Conservation (phyloP, 2,113 vertebrate genomes). For the Forbesichthys agassizii region DNA sequence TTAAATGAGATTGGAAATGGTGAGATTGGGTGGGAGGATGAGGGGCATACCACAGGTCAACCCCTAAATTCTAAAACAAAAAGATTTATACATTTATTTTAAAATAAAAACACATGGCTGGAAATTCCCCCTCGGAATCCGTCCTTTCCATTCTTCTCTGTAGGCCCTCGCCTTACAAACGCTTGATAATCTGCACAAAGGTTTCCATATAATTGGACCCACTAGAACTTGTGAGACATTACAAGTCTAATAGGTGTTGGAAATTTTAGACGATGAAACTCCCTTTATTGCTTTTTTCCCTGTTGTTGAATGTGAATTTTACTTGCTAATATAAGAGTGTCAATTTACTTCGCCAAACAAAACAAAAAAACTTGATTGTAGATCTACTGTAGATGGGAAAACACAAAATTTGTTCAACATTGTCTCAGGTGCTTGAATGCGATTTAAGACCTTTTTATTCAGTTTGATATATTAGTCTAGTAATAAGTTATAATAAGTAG, state of each 20-base stretch:
- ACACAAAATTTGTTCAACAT: too few relatives aligned
- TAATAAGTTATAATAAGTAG: too few relatives aligned
- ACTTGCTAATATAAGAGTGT: not conserved
- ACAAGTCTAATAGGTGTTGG: slow-evolving; percentile 9
- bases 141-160: slow-evolving; percentile 15
- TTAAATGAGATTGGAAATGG: slow-evolving; percentile 54
- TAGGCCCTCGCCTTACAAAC: slow-evolving; percentile 45
- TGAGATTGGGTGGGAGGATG: slow-evolving; percentile 17
- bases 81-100: slow-evolving; percentile 67
- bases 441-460: too few relatives aligned
- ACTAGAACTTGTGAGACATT: slow-evolving; percentile 38
- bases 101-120: slow-evolving; percentile 71
- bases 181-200: slow-evolving; percentile 50
- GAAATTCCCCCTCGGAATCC: slow-evolving; percentile 16
- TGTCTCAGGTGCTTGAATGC: too few relatives aligned
- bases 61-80: slow-evolving; percentile 60
- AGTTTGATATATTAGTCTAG: too few relatives aligned
- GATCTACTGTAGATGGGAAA: too few relatives aligned
- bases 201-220: slow-evolving; percentile 56
- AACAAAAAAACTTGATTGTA: not conserved
- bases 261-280: not conserved
- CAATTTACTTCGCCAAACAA: not conserved
- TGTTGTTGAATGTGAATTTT: slow-evolving; percentile 6
- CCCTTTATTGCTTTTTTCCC: not conserved
- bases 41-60: slow-evolving; percentile 47